Base-by-base conservation (phyloP, 2,113 vertebrate genomes). In the Tragelaphus imberbis region DNA sequence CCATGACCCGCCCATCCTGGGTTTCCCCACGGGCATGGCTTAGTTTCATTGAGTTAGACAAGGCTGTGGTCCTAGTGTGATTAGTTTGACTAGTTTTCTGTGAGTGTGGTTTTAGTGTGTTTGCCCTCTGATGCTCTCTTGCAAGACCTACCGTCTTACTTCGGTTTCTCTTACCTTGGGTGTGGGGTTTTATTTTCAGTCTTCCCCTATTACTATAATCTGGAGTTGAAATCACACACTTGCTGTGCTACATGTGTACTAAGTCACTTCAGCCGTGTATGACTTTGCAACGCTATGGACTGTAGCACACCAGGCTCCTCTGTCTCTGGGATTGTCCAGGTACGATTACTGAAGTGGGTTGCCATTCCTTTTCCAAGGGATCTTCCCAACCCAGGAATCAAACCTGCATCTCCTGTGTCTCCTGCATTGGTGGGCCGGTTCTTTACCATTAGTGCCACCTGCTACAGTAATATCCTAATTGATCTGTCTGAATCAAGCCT, bases 241-340 rank as follows among this genome's bases (percentile, higher is more conserved):
- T 36, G 63, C 30, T 2, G 15, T 12, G n/a, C 65, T 71, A 71
- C 0, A 0, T 71, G 17, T 71, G n/a, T 6, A 17, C 65, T 71
- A 71, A 71, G 65, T 21, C n/a, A 71, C n/a, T 71, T 71, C 17
- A 36, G 65, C 17, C 1, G 4, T 36, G 65, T 71, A 19, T 71
- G n/a, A 71, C n/a, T 71, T 36, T 36, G n/a, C 1, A 0, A 71
- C 65, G 17, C 17, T 71, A 21, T 36, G 65, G n/a, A 71, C n/a
- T 36, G 17, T 2, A 71, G 65, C 65, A 71, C 9, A 21, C n/a
- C 19, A 21, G 17, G 17, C 65, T 4, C 65, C n/a, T 71, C 65
- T 36, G n/a, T 36, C 9, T 71, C 17, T 71, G n/a, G n/a, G n/a
- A 71, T 71, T 36, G 17, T 71, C 9, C 65, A 71, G 65, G 65